Evolutionary conservation across 2,888 invertebrate species (phyloP).

Genomic region (Lamproptera curius): DNA sequence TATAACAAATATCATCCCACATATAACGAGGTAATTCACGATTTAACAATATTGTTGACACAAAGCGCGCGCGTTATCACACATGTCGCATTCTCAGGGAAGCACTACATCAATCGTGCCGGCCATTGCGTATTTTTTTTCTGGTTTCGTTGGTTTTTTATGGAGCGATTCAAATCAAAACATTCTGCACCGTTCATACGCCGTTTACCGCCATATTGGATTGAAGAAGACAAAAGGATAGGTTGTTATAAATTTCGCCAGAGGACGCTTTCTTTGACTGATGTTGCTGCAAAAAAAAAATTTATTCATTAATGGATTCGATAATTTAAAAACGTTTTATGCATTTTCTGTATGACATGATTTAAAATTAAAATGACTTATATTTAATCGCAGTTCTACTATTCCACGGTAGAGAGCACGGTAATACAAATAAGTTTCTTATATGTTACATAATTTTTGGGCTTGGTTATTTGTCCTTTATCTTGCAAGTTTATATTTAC

Average conservation of each 20-base stretch:
- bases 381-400: not conserved
- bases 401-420: slow-evolving; percentile 16
- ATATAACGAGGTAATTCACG: slow-evolving; percentile 36
- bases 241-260: slow-evolving; percentile 37
- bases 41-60: slow-evolving; percentile 44
- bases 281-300: slow-evolving; percentile 30
- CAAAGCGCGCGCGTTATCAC: slow-evolving; percentile 37
- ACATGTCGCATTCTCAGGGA: slow-evolving; percentile 21
- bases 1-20: slow-evolving; percentile 37
- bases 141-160: slow-evolving; percentile 45
- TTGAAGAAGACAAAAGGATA: slow-evolving; percentile 67
- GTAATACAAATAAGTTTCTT: slow-evolving; percentile 29
- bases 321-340: not conserved
- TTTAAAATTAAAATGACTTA: too few species aligned
- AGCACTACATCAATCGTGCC: slow-evolving; percentile 46
- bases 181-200: slow-evolving; percentile 73
- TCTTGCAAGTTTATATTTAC: too few species aligned
- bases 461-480: too few species aligned
- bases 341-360: too few species aligned
- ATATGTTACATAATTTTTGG: too few species aligned
- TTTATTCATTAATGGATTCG: not conserved
- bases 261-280: slow-evolving; percentile 38
- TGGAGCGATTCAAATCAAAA: slow-evolving; percentile 70
- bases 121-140: slow-evolving; percentile 51
- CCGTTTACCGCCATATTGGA: slow-evolving; percentile 76